Evolutionary conservation across 1,140 invertebrate species (phyloP).

Genomic region (Holcopasites calliopsidis): DNA sequence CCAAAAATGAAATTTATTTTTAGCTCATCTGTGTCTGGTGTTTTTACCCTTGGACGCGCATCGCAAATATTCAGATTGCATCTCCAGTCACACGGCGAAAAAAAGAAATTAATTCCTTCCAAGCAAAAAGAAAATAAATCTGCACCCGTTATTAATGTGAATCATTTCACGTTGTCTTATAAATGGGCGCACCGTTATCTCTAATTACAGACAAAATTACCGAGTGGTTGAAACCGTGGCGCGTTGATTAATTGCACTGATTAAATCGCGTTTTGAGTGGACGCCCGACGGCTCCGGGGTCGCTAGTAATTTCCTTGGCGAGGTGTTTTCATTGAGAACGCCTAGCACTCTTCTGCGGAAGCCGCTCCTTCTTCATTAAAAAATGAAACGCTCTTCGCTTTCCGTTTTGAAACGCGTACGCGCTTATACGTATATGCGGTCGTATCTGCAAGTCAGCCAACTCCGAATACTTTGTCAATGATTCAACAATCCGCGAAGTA

Average conservation of each 20-base stretch:
- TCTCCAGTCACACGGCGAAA: no score
- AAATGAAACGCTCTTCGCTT: conserved; percentile 47
- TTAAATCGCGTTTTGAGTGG: conserved; percentile 17
- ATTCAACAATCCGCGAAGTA: conserved; percentile 30
- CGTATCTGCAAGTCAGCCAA: background rate
- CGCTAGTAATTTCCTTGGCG: conserved; percentile 14
- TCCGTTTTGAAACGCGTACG: conserved; percentile 38
- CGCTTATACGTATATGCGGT: background rate
- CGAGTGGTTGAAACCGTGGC: conserved; percentile 15
- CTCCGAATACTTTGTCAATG: conserved; percentile 29
- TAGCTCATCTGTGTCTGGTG: background rate
- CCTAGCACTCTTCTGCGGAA: conserved; percentile 22
- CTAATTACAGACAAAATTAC: conserved; percentile 16
- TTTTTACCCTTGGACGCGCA: conserved; percentile 12
- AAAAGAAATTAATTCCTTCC: no score
- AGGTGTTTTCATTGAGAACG: conserved; percentile 27
- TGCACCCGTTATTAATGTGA: background rate
- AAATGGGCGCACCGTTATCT: background rate
- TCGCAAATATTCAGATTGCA: background rate
- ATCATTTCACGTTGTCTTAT: background rate
- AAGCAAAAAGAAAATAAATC: background rate
- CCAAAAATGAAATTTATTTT: conserved; percentile 30
- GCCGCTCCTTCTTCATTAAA: conserved; percentile 52
- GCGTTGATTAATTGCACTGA: conserved; percentile 40
- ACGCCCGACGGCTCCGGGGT: background rate